Conservation (phyloP, 2,888 invertebrate genomes). For the Atrina japonica region DNA sequence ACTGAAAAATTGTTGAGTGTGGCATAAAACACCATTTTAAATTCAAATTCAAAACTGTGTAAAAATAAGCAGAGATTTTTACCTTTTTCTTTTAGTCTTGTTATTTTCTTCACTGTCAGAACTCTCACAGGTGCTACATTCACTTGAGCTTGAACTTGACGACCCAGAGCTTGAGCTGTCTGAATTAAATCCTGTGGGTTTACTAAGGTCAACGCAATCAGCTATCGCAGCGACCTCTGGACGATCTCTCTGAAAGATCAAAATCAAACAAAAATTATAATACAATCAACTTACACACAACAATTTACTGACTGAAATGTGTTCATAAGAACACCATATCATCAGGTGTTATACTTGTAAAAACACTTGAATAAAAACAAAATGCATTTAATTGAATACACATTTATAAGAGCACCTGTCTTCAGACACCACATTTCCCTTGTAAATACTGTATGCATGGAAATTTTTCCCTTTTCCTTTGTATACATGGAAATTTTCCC, state of each 20-base stretch:
- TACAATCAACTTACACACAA: background rate
- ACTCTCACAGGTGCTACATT: constrained; percentile 42
- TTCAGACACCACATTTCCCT: too few species aligned
- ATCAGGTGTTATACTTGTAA: too few species aligned
- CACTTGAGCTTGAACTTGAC: constrained; percentile 88
- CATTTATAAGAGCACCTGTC: too few species aligned
- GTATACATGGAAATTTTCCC: too few species aligned
- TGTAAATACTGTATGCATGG: too few species aligned
- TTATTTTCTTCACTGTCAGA: constrained; percentile 48
- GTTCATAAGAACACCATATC: too few species aligned
- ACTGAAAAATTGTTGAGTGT: too few species aligned
- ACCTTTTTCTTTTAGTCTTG: constrained; percentile 46
- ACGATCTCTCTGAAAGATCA: constrained; percentile 61
- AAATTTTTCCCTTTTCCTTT: too few species aligned
- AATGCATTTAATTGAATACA: too few species aligned
- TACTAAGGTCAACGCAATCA: constrained; percentile 90
- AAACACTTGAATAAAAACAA: too few species aligned
- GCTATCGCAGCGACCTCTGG: constrained; percentile 79
- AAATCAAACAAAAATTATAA: background rate
- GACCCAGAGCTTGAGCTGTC: constrained; percentile 93
- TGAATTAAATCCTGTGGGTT: constrained; percentile 94
- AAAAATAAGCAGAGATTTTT: background rate
- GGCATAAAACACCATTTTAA: too few species aligned
- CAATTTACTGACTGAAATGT: background rate
- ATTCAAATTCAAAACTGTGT: too few species aligned